Percentiles rank a stretch among this genome's conserved stretches.
Evolutionary conservation across 1,140 invertebrate genomes (phyloP).

Genomic region (Psilanteris sp.): DNA sequence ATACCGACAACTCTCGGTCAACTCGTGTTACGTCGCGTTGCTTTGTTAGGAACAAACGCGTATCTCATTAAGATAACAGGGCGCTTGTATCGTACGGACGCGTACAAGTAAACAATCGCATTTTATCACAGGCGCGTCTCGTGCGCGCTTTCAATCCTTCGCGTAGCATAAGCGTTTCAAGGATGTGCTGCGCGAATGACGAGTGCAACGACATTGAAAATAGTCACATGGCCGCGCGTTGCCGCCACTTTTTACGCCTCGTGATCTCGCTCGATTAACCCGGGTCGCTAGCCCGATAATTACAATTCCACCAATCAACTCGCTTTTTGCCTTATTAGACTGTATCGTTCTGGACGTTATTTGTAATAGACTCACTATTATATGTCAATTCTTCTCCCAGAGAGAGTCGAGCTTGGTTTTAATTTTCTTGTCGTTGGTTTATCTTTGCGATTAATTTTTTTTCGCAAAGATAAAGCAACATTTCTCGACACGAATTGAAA

Average conservation of each 20-base stretch:
- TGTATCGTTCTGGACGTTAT: no score
- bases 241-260: conserved; percentile 25
- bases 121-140: no score
- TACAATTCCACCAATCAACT: conserved; percentile 4
- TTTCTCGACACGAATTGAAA: no score
- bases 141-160: conserved; percentile 11
- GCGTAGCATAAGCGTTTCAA: conserved; percentile 19
- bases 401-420: no score
- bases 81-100: no score
- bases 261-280: conserved; percentile 24
- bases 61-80: conserved; percentile 31
- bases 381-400: no score
- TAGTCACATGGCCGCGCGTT: conserved; percentile 25
- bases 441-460: no score
- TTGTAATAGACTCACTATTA: no score
- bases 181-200: conserved; percentile 19
- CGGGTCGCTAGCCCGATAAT: conserved; percentile 9
- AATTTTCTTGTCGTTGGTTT: no score
- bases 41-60: conserved; percentile 30
- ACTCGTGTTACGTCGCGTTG: conserved; percentile 8
- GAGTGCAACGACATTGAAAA: conserved; percentile 48
- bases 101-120: conserved; percentile 16
- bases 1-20: not conserved
- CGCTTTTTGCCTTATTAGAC: not conserved
- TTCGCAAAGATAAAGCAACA: no score